Percentiles rank a stretch among this genome's conserved stretches.
phyloP scores from a whole-genome alignment of 1,140 invertebrate species.

The Akabosia matsudoensis region DNA sequence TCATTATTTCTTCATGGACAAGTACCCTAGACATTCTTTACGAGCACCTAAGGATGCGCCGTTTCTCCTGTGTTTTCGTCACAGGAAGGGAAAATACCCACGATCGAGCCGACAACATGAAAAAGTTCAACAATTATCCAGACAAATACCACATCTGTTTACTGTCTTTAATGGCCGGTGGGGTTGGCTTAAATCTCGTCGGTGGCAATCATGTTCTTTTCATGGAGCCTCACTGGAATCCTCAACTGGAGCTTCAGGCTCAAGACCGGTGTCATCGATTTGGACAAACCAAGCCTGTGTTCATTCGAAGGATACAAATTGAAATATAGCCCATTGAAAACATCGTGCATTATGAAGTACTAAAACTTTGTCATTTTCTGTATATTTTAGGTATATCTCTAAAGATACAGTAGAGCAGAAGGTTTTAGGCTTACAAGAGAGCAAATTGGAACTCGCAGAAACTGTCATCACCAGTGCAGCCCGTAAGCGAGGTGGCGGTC shows the following conservation, averaged over 20 bases:
- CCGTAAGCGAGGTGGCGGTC: slow-evolving; percentile 51
- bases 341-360: not conserved
- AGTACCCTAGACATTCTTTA: slow-evolving; percentile 67
- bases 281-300: slow-evolving; percentile 76
- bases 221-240: slow-evolving; percentile 92
- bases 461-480: slow-evolving; percentile 67
- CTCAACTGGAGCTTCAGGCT: slow-evolving; percentile 84
- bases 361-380: not conserved
- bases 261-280: slow-evolving; percentile 87
- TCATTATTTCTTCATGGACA: slow-evolving; percentile 86
- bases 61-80: slow-evolving; percentile 61
- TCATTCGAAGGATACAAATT: slow-evolving; percentile 69
- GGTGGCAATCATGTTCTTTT: slow-evolving; percentile 87
- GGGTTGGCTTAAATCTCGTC: slow-evolving; percentile 84
- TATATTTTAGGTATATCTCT: slow-evolving; percentile 71
- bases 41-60: slow-evolving; percentile 56
- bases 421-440: slow-evolving; percentile 73
- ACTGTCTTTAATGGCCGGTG: slow-evolving; percentile 81
- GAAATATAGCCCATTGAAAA: not conserved
- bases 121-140: slow-evolving; percentile 36
- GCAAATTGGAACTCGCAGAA: slow-evolving; percentile 74
- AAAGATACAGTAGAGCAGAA: slow-evolving; percentile 79
- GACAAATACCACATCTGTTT: slow-evolving; percentile 62
- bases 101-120: slow-evolving; percentile 28
- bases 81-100: slow-evolving; percentile 56